Evolutionary conservation across 2,797 vertebrate species (phyloP).

Genomic region (Luscinia megarhynchos): DNA sequence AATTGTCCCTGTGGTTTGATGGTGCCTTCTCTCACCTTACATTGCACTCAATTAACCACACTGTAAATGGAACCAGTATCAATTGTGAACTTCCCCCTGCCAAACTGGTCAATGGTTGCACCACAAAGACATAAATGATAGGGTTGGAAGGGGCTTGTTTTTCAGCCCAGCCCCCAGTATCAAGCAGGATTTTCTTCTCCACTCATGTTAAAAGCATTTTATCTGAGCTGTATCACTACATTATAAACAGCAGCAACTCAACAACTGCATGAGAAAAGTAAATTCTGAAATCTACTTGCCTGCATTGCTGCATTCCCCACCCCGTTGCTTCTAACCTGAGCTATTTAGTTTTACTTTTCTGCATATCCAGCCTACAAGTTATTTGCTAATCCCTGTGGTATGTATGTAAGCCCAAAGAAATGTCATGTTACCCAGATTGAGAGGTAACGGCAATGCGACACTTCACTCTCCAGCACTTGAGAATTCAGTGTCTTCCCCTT

Average conservation of each 20-base stretch:
- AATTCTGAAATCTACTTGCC: background rate
- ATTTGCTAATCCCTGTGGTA: conserved; percentile 15
- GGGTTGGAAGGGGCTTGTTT: conserved; percentile 29
- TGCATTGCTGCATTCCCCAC: background rate
- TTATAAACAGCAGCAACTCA: conserved; percentile 17
- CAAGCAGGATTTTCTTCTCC: conserved; percentile 63
- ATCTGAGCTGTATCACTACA: conserved; percentile 30
- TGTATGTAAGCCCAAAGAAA: background rate
- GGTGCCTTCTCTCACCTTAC: background rate
- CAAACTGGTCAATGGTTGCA: conserved; percentile 41
- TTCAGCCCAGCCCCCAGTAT: conserved; percentile 29
- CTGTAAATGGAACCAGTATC: background rate
- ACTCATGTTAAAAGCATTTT: conserved; percentile 48
- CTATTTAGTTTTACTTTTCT: background rate
- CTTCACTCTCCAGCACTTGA: background rate
- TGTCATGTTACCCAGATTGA: background rate
- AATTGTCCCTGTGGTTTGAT: background rate
- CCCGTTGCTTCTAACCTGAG: background rate
- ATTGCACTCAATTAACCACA: background rate
- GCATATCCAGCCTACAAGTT: background rate
- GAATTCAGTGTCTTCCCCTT: background rate
- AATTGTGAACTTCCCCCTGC: background rate
- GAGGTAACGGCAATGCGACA: background rate
- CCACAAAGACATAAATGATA: conserved; percentile 30
- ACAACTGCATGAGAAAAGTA: background rate